phyloP scores from a whole-genome alignment of 92 coral and sea anemone genomes.

The Montipora capitata region DNA sequence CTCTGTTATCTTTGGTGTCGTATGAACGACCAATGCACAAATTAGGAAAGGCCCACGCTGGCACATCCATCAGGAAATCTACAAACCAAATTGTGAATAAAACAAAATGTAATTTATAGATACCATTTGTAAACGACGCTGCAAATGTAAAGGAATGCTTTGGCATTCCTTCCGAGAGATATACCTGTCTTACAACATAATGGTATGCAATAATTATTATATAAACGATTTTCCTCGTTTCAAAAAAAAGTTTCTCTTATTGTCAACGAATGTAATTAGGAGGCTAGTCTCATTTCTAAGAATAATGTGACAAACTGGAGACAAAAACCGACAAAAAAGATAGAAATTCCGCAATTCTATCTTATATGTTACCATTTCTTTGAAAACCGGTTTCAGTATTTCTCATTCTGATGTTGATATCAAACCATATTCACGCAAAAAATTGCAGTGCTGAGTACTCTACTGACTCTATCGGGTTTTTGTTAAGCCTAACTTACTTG shows the following conservation, averaged over 20 bases:
- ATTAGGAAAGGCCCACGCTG: slow-evolving; percentile 22
- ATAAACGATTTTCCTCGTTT: neutral
- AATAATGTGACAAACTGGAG: neutral
- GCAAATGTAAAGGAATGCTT: neutral
- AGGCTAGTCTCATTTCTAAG: neutral
- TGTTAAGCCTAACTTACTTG: neutral
- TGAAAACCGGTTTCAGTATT: neutral
- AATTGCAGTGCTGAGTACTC: neutral
- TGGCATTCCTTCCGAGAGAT: neutral
- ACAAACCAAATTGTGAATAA: too few species aligned
- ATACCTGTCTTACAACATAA: neutral
- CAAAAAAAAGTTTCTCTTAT: neutral
- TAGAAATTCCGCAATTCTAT: too few species aligned
- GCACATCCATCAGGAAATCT: slow-evolving; percentile 14
- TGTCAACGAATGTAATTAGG: neutral
- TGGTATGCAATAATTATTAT: neutral
- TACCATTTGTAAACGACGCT: neutral
- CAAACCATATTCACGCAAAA: neutral
- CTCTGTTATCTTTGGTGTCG: neutral
- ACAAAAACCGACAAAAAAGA: neutral
- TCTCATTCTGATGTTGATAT: neutral
- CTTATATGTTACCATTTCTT: too few species aligned
- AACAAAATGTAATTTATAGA: neutral
- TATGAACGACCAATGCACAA: slow-evolving; percentile 45
- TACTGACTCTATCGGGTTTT: neutral